Evolutionary conservation across 1,140 invertebrate species (phyloP), one percentile per base, ranked within the genome.

Genomic region (Drosophila sp.): DNA sequence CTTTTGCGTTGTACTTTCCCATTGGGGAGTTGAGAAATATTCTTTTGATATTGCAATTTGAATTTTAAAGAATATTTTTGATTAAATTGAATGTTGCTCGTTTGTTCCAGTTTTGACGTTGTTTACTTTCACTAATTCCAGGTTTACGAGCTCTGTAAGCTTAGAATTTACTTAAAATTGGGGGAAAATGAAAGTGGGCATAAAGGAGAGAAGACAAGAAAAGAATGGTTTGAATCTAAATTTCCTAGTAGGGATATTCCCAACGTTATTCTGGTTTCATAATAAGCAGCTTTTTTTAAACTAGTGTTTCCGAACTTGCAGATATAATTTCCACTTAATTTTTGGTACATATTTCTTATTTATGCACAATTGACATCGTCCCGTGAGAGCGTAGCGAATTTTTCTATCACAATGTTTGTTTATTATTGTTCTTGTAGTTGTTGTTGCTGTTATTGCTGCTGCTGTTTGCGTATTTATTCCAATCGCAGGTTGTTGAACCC

Each of bases 401-500:
- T 34, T 32, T 72, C 53, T 66, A 51, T 18, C 62, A 46, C 58
- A 57, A 50, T 71, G 18, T 59, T 48, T 72, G 62, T 80, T 71
- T 59, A 65, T 56, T 62, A 29, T 46, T 73, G 50, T 48, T 71
- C 32, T 57, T 64, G 40, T 40, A 64, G 21, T 59, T 61, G 21
- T 21, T 1, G 21, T 54, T 74, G 38, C 25, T 48, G 40, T 40
- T 69, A 16, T 59, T 61, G 38, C 25, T 48, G 40, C 45, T 25
- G 38, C 25, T 48, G 40, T 51, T 25, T 63, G 54, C 32, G 67
- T 66, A 54, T 66, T 63, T 76, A 56, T 72, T 72, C 67, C 80
- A 83, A 84, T 84, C 81, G 57, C 74, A 75, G 81, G 74, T 84
- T 87, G 74, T 84, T 84, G 81, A 84, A 86, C 80, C 50, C 29